These are phyloP conservation scores for Gambusia affinis DNA, from an alignment of 2,113 vertebrate species.

Conservation along the genomic window DNA sequence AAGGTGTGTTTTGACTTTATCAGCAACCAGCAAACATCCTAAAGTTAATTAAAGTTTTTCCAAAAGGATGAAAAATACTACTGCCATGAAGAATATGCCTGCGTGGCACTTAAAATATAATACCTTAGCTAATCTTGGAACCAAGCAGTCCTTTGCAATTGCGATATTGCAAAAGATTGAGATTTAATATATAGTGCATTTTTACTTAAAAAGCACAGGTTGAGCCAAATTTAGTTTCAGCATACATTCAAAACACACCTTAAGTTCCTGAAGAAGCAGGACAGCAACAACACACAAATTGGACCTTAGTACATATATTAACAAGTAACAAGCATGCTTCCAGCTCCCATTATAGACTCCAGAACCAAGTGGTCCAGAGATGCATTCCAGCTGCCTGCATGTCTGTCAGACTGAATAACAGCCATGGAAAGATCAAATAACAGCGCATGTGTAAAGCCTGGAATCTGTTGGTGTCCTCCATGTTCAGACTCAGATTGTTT, in stretches of 20 bases:
- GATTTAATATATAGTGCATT: neutral
- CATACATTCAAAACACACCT: neutral
- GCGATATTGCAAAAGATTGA: neutral
- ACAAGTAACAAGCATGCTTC: neutral
- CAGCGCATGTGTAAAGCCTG: neutral
- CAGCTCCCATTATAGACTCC: conserved; percentile 14
- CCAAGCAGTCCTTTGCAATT: neutral
- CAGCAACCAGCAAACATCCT: too few relatives aligned
- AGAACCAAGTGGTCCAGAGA: conserved; percentile 53
- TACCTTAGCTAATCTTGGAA: neutral
- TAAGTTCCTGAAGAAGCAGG: neutral
- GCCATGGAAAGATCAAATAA: neutral
- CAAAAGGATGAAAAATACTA: neutral
- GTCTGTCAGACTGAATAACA: conserved; percentile 35
- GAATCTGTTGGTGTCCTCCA: neutral
- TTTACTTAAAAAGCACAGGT: neutral
- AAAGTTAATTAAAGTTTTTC: neutral
- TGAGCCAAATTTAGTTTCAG: neutral
- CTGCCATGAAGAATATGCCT: neutral
- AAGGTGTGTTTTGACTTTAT: too few relatives aligned
- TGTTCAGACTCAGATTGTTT: neutral
- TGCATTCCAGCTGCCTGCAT: conserved; percentile 50
- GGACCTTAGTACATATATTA: neutral
- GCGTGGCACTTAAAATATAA: neutral
- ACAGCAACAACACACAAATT: neutral